Evolutionary conservation across 2,113 vertebrate species (phyloP).

Genomic region (Romanogobio albipinnatus): DNA sequence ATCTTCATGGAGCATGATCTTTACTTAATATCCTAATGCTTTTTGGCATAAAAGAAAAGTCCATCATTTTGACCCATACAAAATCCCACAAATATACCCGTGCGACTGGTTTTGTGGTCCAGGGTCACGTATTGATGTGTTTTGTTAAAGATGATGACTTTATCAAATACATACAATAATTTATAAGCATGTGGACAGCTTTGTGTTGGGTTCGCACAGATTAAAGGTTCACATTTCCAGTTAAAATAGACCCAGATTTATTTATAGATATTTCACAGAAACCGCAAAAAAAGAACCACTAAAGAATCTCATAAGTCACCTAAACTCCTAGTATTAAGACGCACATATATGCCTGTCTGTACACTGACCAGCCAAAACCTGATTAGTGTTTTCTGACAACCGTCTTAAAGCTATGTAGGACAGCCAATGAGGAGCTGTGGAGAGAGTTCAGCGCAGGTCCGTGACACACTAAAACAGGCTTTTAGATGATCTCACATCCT

Average conservation of each 20-base stretch:
- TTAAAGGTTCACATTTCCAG: background rate
- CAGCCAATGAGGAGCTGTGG: conserved; percentile 23
- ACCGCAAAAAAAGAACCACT: too few species aligned
- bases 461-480: background rate
- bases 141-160: background rate
- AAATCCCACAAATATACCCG: too few species aligned
- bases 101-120: too few species aligned
- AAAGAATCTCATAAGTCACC: background rate
- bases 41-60: too few species aligned
- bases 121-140: too few species aligned
- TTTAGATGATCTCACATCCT: background rate
- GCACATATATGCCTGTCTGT: background rate
- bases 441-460: background rate
- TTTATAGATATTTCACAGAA: background rate
- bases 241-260: background rate
- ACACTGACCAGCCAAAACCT: conserved; percentile 12
- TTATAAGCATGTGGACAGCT: background rate
- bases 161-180: background rate
- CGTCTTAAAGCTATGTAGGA: conserved; percentile 9
- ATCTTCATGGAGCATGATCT: too few species aligned
- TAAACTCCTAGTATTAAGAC: background rate
- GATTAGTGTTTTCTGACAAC: background rate
- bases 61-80: too few species aligned
- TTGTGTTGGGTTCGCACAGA: background rate
- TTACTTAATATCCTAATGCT: too few species aligned